These are phyloP conservation scores for Lithophane leautieri DNA, from an alignment of 2,888 invertebrate genomes.

Conservation along the genomic window DNA sequence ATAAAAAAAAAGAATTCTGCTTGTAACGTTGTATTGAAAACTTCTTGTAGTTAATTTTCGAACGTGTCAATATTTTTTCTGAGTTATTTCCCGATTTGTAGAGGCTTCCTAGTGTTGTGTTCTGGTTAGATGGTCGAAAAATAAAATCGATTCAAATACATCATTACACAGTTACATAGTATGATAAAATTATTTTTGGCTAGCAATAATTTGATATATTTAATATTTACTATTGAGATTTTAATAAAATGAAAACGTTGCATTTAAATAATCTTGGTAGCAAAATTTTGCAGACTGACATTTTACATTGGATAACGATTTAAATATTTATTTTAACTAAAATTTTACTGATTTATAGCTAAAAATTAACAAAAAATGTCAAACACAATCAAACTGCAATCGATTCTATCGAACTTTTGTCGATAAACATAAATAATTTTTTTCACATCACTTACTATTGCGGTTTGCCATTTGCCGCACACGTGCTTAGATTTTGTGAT, in stretches of 20 bases:
- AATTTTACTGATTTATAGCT: neutral
- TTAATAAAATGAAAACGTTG: neutral
- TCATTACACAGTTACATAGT: neutral
- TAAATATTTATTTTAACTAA: neutral
- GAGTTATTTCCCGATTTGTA: constrained; percentile 51
- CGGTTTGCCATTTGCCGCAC: constrained; percentile 89
- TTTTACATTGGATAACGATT: neutral
- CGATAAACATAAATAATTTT: constrained; percentile 34
- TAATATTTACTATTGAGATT: neutral
- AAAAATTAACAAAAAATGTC: neutral
- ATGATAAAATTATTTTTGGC: neutral
- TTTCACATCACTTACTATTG: constrained; percentile 73
- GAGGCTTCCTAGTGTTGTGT: constrained; percentile 44
- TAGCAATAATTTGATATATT: neutral
- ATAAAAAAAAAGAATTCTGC: neutral
- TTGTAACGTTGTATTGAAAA: constrained; percentile 13
- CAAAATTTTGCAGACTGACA: neutral
- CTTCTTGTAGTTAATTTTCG: constrained; percentile 47
- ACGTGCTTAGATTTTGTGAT: constrained; percentile 89
- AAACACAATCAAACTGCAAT: constrained; percentile 14
- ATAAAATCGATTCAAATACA: constrained; percentile 13
- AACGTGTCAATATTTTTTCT: constrained; percentile 53
- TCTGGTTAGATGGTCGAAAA: no score
- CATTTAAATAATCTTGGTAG: neutral
- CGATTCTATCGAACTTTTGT: constrained; percentile 32